phyloP scores from a whole-genome alignment of 2,113 vertebrate genomes.

The Nibea coibor region DNA sequence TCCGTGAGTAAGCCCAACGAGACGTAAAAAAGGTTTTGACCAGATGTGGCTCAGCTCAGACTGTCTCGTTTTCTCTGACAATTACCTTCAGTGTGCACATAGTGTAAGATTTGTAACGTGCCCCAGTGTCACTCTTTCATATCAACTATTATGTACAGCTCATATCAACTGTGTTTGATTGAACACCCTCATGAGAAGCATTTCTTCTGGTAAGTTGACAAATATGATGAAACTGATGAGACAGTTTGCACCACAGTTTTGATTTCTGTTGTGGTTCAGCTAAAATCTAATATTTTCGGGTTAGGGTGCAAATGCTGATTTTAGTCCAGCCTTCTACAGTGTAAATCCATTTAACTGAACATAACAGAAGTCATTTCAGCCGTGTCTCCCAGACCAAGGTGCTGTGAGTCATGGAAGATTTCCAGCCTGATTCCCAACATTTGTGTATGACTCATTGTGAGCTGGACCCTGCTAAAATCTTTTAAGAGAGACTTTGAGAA shows the following conservation, averaged over 20 bases:
- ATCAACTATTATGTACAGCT: neutral
- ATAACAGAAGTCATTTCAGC: conserved; percentile 9
- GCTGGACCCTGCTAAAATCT: conserved; percentile 9
- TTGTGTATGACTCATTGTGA: conserved; percentile 43
- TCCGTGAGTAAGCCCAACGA: conserved; percentile 33
- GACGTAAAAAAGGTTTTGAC: conserved; percentile 13
- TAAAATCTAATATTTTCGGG: neutral
- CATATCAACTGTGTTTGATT: neutral
- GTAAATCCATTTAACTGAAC: neutral
- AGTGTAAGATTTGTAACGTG: conserved; percentile 23
- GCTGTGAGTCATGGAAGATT: conserved; percentile 44
- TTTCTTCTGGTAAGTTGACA: neutral
- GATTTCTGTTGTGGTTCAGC: neutral
- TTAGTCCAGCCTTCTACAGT: neutral
- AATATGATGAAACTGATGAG: neutral
- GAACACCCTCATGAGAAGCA: neutral
- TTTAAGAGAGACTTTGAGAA: neutral
- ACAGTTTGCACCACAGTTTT: neutral
- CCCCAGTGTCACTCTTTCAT: conserved; percentile 10
- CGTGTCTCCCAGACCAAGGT: conserved; percentile 14
- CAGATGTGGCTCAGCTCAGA: conserved; percentile 34
- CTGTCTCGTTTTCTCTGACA: conserved; percentile 23
- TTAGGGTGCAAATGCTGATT: conserved; percentile 6
- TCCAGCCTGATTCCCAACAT: conserved; percentile 27
- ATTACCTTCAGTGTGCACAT: conserved; percentile 6